Evolutionary conservation across 1,140 invertebrate genomes (phyloP).

Genomic region (Atta texana): DNA sequence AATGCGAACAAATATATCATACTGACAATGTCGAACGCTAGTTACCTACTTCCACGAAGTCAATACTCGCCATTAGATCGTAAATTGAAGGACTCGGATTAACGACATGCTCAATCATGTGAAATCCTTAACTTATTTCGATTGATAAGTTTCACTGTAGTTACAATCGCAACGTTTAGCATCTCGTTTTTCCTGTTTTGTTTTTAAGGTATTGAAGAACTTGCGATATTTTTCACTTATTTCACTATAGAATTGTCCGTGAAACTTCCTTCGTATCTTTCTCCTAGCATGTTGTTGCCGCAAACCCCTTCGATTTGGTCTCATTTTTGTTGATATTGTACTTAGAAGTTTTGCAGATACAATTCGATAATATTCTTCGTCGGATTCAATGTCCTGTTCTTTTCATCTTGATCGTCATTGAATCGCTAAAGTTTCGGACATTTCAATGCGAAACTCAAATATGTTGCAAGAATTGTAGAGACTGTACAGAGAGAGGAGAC

Average conservation of each 20-base stretch:
- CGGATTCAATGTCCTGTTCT: background rate
- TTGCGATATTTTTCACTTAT: constrained; percentile 14
- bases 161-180: background rate
- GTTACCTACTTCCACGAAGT: constrained; percentile 68
- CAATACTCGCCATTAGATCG: constrained; percentile 57
- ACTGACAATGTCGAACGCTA: constrained; percentile 64
- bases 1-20: constrained; percentile 61
- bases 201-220: background rate
- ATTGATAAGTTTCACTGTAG: background rate
- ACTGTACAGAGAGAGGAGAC: constrained; percentile 21
- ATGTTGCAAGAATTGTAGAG: constrained; percentile 35
- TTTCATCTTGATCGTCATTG: background rate
- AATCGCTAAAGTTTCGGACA: constrained; percentile 7
- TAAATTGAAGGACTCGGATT: constrained; percentile 25
- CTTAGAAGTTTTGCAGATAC: constrained; percentile 21
- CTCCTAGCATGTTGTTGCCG: background rate
- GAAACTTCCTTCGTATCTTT: background rate
- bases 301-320: background rate
- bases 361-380: background rate
- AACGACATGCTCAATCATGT: constrained; percentile 9
- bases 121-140: constrained; percentile 21
- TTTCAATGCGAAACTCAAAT: background rate
- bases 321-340: constrained; percentile 34
- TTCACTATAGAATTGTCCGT: background rate
- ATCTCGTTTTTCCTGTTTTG: background rate